Conservation (phyloP, 1,140 invertebrate genomes). For the Drosophila malerkotliana region DNA sequence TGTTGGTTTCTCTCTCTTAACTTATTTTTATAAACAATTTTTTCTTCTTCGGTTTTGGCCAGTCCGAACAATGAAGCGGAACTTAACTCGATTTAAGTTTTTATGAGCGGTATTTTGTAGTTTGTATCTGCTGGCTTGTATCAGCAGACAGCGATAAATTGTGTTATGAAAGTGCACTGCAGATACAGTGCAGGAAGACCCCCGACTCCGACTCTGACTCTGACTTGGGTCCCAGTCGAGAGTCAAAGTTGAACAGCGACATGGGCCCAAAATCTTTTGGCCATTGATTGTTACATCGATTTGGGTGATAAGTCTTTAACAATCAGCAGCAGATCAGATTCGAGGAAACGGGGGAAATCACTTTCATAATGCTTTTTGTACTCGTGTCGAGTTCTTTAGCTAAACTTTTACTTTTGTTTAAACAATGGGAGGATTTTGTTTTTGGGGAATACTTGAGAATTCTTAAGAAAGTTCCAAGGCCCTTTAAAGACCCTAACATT, state of each 20-base stretch:
- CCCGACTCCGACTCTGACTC: constrained; percentile 1
- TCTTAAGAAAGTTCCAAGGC: no score
- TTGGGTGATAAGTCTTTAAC: constrained; percentile 34
- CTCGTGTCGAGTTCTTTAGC: constrained; percentile 28
- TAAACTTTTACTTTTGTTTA: constrained; percentile 4
- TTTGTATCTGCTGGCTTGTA: constrained; percentile 58
- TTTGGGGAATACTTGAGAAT: no score
- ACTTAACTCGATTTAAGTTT: constrained; percentile 71
- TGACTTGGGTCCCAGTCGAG: constrained; percentile 16
- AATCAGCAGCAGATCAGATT: constrained; percentile 30
- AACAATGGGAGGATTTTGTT: no score
- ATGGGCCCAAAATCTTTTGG: constrained; percentile 17
- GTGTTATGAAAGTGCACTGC: constrained; percentile 66
- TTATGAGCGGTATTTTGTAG: constrained; percentile 66
- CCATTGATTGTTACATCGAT: constrained; percentile 49
- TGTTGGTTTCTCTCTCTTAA: constrained; percentile 39
- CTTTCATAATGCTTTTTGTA: constrained; percentile 25
- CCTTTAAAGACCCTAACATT: neutral
- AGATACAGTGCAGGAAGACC: constrained; percentile 44
- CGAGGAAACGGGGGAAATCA: constrained; percentile 21
- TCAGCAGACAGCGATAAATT: constrained; percentile 66
- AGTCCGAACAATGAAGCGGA: constrained; percentile 68
- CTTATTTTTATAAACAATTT: constrained; percentile 10
- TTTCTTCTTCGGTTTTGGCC: constrained; percentile 30
- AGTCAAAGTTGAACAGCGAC: constrained; percentile 51